Base-by-base conservation (phyloP, 1,140 invertebrate species). In the Drosophila trapezifrons region DNA sequence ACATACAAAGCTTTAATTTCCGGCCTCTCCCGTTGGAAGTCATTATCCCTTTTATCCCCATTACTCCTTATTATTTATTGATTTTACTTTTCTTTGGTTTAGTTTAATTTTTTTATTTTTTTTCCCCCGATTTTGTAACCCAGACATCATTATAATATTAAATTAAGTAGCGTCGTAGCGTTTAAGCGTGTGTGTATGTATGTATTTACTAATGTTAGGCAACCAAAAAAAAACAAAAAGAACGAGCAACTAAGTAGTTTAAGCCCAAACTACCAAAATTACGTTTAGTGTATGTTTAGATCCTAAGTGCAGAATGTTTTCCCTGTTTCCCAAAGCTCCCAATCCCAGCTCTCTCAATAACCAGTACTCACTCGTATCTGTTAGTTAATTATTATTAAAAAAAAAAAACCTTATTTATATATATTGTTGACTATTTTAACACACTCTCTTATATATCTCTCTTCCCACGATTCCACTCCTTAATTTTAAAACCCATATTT, bases 1-100 rank as follows among this genome's bases (percentile, higher is more conserved):
- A 92, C 97, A 97, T 93, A 98, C 97, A 80, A 98, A 98, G 93
- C 94, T 98, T 91, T 97, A 95, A 94, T 83, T 87, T 80, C 55
- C 37, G 46, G 17, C 57, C 59, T 56, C 56, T 47, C 38, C 54
- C 59, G 57, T 70, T 66, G 66, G 47, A 66, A 64, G 40, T 73
- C 29, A 32, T 9, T 9, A 20, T 32, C 3, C 9, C 35, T n/a
- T n/a, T n/a, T n/a, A n/a, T n/a, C n/a, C 40, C 20, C 22, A 17
- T 47, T 10, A n/a, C 27, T 8, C 10, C 35, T 35, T 15, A 49
- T 49, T 60, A 38, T 42, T 55, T 67, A 55, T 45, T 56, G 32
- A 32, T 63, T 27, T 60, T 42, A 37, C 9, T 15, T n/a, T 65
- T 8, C 12, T 70, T 56, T 2, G 10, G 10, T 40, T 59, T 35